These are phyloP conservation scores for Cephus rjabovi DNA, from an alignment of 2,888 invertebrate species.

Conservation along the genomic window DNA sequence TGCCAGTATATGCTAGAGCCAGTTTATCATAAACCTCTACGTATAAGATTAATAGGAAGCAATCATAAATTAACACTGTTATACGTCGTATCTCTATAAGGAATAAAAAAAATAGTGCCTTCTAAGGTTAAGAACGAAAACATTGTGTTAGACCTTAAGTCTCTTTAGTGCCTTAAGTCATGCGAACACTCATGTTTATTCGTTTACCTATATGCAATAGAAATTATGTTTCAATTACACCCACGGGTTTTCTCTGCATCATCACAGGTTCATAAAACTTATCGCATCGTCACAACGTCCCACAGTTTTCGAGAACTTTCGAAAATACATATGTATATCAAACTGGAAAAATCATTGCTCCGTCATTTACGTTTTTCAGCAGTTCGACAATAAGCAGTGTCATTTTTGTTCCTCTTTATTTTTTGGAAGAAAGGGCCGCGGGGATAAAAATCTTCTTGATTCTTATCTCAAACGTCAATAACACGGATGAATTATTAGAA, in stretches of 20 bases:
- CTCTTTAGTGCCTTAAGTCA: constrained; percentile 61
- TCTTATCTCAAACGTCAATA: background rate
- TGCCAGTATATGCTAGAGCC: constrained; percentile 63
- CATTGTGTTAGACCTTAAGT: constrained; percentile 52
- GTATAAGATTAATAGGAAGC: constrained; percentile 22
- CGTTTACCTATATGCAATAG: constrained; percentile 15
- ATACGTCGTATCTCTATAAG: constrained; percentile 44
- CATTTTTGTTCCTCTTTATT: background rate
- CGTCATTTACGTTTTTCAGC: background rate
- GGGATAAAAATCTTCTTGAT: background rate
- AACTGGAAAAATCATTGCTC: background rate
- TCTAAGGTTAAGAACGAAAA: constrained; percentile 49
- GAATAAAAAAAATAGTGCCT: constrained; percentile 59
- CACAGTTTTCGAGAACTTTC: background rate
- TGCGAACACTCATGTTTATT: constrained; percentile 46
- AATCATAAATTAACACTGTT: constrained; percentile 39
- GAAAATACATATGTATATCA: background rate
- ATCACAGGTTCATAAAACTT: background rate
- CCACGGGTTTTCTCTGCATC: background rate
- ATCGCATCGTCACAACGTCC: background rate
- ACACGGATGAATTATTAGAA: background rate
- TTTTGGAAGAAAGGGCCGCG: background rate
- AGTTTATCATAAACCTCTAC: constrained; percentile 55
- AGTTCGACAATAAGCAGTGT: background rate
- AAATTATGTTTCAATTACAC: background rate